A percentile compares a stretch with the other conserved stretches of the same genome.
Evolutionary conservation across 2,888 invertebrate genomes (phyloP).

Genomic region (Aradus depressus): DNA sequence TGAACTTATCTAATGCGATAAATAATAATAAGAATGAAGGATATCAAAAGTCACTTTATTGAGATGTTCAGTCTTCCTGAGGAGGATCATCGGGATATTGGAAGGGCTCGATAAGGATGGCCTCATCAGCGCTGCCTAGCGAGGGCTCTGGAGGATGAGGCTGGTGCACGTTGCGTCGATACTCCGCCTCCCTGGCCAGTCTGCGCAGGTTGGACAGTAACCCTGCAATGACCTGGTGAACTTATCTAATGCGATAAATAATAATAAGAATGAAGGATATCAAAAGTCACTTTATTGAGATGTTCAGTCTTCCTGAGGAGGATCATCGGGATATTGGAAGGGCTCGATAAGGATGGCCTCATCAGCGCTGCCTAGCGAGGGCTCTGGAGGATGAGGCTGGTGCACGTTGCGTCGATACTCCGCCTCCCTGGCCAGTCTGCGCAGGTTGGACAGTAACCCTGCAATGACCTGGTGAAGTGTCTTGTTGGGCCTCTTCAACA

Average conservation of each 20-base stretch:
- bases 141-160: background rate
- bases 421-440: constrained; percentile 3
- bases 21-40: no score
- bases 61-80: no score
- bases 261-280: no score
- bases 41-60: no score
- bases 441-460: constrained; percentile 12
- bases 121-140: background rate
- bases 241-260: no score
- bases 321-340: constrained; percentile 10
- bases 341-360: constrained; percentile 2
- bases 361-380: background rate
- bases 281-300: no score
- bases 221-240: constrained; percentile 5
- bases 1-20: no score
- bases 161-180: background rate
- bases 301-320: no score
- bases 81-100: constrained; percentile 10
- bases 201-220: constrained; percentile 13
- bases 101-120: constrained; percentile 2
- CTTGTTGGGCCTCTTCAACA: constrained; percentile 3
- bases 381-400: background rate
- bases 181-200: constrained; percentile 8
- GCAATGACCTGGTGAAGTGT: constrained; percentile 13
- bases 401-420: constrained; percentile 6